Evolutionary conservation across 2,888 invertebrate species (phyloP).

Genomic region (Elegia similella): DNA sequence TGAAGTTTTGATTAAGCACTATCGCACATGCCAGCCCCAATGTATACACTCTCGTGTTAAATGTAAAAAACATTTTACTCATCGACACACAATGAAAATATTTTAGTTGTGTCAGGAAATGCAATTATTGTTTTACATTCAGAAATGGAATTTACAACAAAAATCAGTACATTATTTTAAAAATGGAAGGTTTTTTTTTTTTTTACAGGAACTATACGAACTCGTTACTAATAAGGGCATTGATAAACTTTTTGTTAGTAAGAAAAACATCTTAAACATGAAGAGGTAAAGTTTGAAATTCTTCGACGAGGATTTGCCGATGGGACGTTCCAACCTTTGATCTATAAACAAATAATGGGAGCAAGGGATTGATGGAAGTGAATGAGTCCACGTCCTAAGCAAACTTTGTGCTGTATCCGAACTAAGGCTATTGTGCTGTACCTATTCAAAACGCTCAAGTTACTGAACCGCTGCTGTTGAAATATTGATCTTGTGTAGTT

Average conservation of each 20-base stretch:
- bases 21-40: constrained; percentile 54
- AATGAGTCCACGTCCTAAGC: constrained; percentile 69
- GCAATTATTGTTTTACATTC: constrained; percentile 10
- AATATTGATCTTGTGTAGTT: constrained; percentile 55
- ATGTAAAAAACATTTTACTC: constrained; percentile 28
- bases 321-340: constrained; percentile 47
- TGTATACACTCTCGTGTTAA: constrained; percentile 31
- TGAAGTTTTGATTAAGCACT: constrained; percentile 75
- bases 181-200: constrained; percentile 47
- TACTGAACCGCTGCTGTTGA: constrained; percentile 39
- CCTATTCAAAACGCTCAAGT: constrained; percentile 46
- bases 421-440: constrained; percentile 52
- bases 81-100: neutral
- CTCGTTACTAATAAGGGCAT: constrained; percentile 37
- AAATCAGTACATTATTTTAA: constrained; percentile 47
- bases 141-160: constrained; percentile 38
- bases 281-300: constrained; percentile 38
- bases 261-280: constrained; percentile 37
- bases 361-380: constrained; percentile 66
- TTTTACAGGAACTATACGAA: constrained; percentile 50
- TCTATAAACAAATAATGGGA: constrained; percentile 66
- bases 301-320: constrained; percentile 27
- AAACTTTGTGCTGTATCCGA: constrained; percentile 64
- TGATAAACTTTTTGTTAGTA: constrained; percentile 25
- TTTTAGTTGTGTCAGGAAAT: constrained; percentile 8